Evolutionary conservation across 2,888 invertebrate species (phyloP), one percentile per base, ranked within the genome.

Genomic region (Rhogogaster chlorosoma): DNA sequence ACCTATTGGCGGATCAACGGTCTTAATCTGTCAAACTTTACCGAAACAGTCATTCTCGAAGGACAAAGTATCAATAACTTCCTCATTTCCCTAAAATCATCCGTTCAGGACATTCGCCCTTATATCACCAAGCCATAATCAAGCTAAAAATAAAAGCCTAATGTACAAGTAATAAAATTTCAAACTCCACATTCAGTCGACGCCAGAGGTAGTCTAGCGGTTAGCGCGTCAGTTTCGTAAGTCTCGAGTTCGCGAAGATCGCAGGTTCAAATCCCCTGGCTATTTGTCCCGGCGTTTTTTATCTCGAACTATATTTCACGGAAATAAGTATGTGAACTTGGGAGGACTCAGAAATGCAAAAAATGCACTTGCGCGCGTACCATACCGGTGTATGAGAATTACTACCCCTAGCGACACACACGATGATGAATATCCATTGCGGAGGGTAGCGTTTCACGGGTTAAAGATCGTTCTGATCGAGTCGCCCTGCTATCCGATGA

Each of bases 401-500:
- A n/a, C 53, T n/a, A 22, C 22, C 64, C 22, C 64, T 18, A 26
- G 0, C 32, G 42, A 42, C 42, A 42, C 38, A 87, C 88, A 89
- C 92, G 45, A 85, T 92, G 92, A 92, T 92, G 92, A 92, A 83
- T 45, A 83, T 84, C 71, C 32, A 88, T 90, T 90, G 89, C 90
- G 64, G 88, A 90, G 89, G 85, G 83, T 86, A 85, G 84, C 86
- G 88, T 45, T 26, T 84, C 29, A 77, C 84, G 88, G 83, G 88
- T 73, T 61, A 45, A 73, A 84, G 87, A 86, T 91, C 90, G 90
- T 90, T 85, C 88, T 90, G 89, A 89, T 89, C 88, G 53, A 32
- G 71, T 53, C 42, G 61, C 85, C 86, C 42, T 87, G 88, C 83
- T 84, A 86, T 70, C 89, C 88, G 10, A 85, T 92, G 91, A 90